Conservation (phyloP, 2,797 vertebrate genomes). For the Acipenser oxyrinchus region DNA sequence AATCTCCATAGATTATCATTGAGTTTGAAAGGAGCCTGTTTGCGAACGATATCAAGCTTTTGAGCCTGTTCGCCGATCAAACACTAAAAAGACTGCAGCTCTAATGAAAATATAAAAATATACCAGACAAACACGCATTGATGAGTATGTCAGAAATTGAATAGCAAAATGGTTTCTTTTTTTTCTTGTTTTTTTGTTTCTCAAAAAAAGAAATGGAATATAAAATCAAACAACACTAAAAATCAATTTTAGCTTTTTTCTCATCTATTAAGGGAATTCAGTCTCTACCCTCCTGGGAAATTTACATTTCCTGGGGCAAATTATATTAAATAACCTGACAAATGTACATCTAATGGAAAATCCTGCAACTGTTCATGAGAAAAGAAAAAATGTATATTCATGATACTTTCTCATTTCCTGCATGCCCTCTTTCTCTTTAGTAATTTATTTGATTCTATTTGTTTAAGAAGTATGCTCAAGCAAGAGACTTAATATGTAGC, state of each 20-base stretch:
- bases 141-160: neutral
- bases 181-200: neutral
- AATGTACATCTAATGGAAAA: slow-evolving; percentile 30
- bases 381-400: slow-evolving; percentile 43
- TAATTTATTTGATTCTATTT: slow-evolving; percentile 48
- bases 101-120: too few relatives aligned
- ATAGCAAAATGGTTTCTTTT: neutral
- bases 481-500: slow-evolving; percentile 35
- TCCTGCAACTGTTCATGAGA: slow-evolving; percentile 33
- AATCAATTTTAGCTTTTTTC: neutral
- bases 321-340: slow-evolving; percentile 34
- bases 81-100: too few relatives aligned
- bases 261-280: slow-evolving; percentile 3
- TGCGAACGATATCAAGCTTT: too few relatives aligned
- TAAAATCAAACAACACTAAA: neutral
- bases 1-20: too few relatives aligned
- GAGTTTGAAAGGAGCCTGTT: too few relatives aligned
- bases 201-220: neutral
- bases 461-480: slow-evolving; percentile 33
- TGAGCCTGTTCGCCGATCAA: too few relatives aligned
- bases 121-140: too few relatives aligned
- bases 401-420: slow-evolving; percentile 30
- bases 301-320: slow-evolving; percentile 27
- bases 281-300: slow-evolving; percentile 19
- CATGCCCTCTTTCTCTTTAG: slow-evolving; percentile 36